These are phyloP conservation scores for Keiferia lycopersicella DNA, from an alignment of 2,888 invertebrate genomes.

Conservation along the genomic window DNA sequence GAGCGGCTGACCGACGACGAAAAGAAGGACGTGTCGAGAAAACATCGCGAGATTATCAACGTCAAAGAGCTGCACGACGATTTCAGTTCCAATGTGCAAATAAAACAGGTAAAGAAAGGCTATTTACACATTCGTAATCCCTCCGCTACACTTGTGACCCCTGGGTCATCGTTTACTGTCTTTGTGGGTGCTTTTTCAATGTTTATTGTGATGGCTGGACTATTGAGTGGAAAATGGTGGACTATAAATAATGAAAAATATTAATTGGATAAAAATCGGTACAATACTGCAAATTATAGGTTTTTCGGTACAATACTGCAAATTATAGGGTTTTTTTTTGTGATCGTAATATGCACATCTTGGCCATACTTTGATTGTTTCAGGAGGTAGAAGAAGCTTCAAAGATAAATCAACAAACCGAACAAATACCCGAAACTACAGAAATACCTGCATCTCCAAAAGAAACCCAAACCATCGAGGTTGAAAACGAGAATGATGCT, in stretches of 20 bases:
- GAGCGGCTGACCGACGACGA: slow-evolving; percentile 69
- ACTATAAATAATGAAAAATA: too few species aligned
- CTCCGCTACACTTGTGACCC: background rate
- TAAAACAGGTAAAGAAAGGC: slow-evolving; percentile 46
- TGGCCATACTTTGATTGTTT: background rate
- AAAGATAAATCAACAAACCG: background rate
- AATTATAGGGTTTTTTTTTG: too few species aligned
- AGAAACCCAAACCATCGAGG: background rate
- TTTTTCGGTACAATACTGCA: too few species aligned
- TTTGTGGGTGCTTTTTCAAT: too few species aligned
- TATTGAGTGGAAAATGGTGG: too few species aligned
- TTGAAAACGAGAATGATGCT: background rate
- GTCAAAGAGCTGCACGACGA: slow-evolving; percentile 74
- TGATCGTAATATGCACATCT: too few species aligned
- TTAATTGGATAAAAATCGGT: background rate
- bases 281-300: too few species aligned
- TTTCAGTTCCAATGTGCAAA: slow-evolving; percentile 64
- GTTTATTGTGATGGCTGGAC: too few species aligned
- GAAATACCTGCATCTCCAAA: background rate
- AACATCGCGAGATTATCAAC: slow-evolving; percentile 68
- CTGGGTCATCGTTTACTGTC: too few species aligned
- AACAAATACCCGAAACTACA: background rate
- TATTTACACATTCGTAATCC: background rate
- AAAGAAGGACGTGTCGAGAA: slow-evolving; percentile 34
- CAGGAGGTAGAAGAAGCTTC: slow-evolving; percentile 16